phyloP scores from a whole-genome alignment of 2,888 invertebrate genomes.

The Dastarcus helophoroides region DNA sequence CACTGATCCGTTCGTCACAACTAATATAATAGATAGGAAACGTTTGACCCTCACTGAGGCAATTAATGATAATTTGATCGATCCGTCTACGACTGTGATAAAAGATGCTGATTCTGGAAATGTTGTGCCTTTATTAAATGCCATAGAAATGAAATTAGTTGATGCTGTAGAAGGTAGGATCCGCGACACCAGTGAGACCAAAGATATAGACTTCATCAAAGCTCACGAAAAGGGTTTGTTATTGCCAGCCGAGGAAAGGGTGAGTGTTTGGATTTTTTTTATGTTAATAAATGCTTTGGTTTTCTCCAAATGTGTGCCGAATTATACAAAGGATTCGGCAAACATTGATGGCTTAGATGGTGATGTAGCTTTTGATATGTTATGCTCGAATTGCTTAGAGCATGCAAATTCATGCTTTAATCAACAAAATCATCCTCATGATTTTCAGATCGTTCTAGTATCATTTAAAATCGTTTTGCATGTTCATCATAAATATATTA shows the following conservation, averaged over 20 bases:
- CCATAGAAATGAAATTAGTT: constrained; percentile 60
- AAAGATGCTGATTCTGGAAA: constrained; percentile 68
- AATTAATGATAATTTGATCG: constrained; percentile 64
- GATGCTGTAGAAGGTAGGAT: constrained; percentile 67
- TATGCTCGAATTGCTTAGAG: constrained; percentile 1
- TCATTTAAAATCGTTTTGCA: no score
- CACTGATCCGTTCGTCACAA: constrained; percentile 69
- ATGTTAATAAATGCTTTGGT: constrained; percentile 13
- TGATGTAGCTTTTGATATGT: constrained; percentile 1
- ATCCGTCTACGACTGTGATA: constrained; percentile 75
- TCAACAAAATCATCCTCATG: no score
- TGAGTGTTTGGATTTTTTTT: constrained; percentile 50
- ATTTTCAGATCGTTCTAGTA: no score
- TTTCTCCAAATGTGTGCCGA: no score
- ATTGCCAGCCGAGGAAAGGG: constrained; percentile 86
- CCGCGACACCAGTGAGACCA: constrained; percentile 43
- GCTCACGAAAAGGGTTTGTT: constrained; percentile 80
- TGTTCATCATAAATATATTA: no score
- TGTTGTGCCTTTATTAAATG: constrained; percentile 64
- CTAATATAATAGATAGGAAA: constrained; percentile 58
- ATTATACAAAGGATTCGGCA: no score
- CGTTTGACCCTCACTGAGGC: constrained; percentile 66
- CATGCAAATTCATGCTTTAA: constrained; percentile 1
- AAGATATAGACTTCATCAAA: constrained; percentile 62
- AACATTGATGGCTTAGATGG: background rate